A percentile compares a stretch with the other conserved stretches of the same genome.
Evolutionary conservation across 1,140 invertebrate species (phyloP).

Genomic region (Saxidomus purpurata): DNA sequence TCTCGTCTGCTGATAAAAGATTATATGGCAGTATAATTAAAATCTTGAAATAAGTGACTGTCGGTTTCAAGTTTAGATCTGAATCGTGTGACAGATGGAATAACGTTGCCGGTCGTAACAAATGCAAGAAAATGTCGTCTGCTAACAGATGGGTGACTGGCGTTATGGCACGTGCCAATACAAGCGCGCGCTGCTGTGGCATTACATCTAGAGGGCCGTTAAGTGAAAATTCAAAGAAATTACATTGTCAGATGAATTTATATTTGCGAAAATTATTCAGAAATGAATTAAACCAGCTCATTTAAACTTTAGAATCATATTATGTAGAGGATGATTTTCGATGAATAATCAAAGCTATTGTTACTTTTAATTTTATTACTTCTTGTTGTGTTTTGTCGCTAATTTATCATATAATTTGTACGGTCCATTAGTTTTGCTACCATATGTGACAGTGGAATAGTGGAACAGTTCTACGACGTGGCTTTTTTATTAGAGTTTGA

Average conservation of each 20-base stretch:
- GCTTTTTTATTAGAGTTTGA: not conserved
- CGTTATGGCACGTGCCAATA: conserved; percentile 58
- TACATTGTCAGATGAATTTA: not conserved
- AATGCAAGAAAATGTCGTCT: conserved; percentile 48
- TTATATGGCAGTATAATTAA: conserved; percentile 17
- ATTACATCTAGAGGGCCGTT: conserved; percentile 3
- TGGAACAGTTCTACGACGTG: not conserved
- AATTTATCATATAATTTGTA: conserved; percentile 67
- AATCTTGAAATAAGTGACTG: not conserved
- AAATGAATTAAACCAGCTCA: conserved; percentile 65
- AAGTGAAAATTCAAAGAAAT: conserved; percentile 41
- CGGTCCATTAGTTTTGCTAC: conserved; percentile 38
- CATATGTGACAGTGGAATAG: conserved; percentile 53
- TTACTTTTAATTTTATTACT: conserved; percentile 63
- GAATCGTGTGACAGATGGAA: conserved; percentile 63
- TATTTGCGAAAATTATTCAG: conserved; percentile 61
- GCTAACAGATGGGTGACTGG: conserved; percentile 68
- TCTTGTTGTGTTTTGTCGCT: conserved; percentile 35
- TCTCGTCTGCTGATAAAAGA: not conserved
- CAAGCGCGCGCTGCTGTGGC: conserved; percentile 9
- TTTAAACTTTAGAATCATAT: conserved; percentile 68
- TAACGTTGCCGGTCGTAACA: conserved; percentile 40
- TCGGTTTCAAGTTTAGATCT: not conserved
- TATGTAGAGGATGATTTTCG: conserved; percentile 49
- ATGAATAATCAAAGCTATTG: conserved; percentile 50